phyloP scores from a whole-genome alignment of 2,113 vertebrate genomes.

The Triplophysa dalaica region DNA sequence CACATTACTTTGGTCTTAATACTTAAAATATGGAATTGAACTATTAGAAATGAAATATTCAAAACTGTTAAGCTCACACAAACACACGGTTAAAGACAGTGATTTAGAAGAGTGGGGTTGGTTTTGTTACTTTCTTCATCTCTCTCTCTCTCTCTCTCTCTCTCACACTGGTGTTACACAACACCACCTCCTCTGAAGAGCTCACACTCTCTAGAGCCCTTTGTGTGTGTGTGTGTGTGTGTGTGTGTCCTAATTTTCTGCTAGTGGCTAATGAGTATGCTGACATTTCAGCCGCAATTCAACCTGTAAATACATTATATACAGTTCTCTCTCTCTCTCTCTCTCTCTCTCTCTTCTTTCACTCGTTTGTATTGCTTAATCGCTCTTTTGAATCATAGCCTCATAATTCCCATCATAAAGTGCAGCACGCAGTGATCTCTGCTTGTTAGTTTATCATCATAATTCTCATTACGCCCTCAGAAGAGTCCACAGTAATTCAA shows the following conservation, averaged over 20 bases:
- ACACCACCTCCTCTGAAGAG: not conserved
- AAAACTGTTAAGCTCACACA: not conserved
- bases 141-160: conserved; percentile 5
- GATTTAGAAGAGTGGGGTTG: not conserved
- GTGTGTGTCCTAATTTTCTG: conserved; percentile 31
- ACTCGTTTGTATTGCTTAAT: not conserved
- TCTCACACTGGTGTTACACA: conserved; percentile 15
- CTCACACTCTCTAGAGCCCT: not conserved
- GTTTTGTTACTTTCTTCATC: conserved; percentile 14
- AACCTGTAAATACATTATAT: conserved; percentile 13
- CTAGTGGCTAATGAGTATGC: conserved; percentile 44
- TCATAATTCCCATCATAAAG: conserved; percentile 7
- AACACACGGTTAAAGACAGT: not conserved
- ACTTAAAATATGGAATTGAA: not conserved
- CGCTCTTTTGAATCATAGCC: conserved; percentile 2
- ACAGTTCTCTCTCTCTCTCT: not conserved
- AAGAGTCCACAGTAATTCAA: not conserved
- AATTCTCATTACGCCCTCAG: not conserved
- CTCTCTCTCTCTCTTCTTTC: not conserved
- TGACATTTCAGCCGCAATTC: conserved; percentile 25
- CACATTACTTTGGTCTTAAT: not conserved
- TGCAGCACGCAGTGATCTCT: conserved; percentile 4
- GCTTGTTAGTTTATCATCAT: conserved; percentile 1
- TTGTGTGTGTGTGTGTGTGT: conserved; percentile 12
- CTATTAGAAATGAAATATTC: not conserved